phyloP scores from a whole-genome alignment of 92 coral and sea anemone genomes.

The Pocillopora meandrina region DNA sequence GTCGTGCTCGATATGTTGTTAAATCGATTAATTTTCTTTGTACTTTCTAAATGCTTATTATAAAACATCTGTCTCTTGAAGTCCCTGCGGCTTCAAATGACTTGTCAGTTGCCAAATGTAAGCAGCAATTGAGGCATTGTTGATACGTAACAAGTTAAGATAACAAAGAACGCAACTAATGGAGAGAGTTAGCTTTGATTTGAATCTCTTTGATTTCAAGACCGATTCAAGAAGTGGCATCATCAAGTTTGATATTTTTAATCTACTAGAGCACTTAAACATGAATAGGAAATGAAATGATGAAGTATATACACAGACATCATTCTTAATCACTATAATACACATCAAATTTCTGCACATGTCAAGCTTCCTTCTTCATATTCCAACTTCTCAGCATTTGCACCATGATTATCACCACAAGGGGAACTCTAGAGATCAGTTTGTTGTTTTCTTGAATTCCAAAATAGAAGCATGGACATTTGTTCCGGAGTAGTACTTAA shows the following conservation, averaged over 20 bases:
- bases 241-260: neutral
- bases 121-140: neutral
- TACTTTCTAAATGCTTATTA: neutral
- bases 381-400: too few relatives aligned
- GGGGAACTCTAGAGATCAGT: too few relatives aligned
- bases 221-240: neutral
- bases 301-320: neutral
- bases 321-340: neutral
- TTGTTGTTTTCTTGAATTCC: too few relatives aligned
- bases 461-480: neutral
- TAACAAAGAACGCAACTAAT: neutral
- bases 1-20: slow-evolving; percentile 17
- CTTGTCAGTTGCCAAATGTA: slow-evolving; percentile 19
- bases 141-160: neutral
- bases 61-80: slow-evolving; percentile 27
- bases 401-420: too few relatives aligned
- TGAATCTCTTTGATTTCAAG: neutral
- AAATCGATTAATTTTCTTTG: slow-evolving; percentile 6
- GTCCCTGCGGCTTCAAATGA: slow-evolving; percentile 1
- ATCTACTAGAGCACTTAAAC: neutral
- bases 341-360: too few relatives aligned
- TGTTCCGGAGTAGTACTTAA: neutral
- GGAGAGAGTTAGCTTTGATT: neutral
- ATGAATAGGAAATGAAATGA: neutral
- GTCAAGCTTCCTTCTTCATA: too few relatives aligned